Evolutionary conservation across 2,797 vertebrate genomes (phyloP), one percentile per base, ranked within the genome.

Genomic region (Alfaro cultratus): DNA sequence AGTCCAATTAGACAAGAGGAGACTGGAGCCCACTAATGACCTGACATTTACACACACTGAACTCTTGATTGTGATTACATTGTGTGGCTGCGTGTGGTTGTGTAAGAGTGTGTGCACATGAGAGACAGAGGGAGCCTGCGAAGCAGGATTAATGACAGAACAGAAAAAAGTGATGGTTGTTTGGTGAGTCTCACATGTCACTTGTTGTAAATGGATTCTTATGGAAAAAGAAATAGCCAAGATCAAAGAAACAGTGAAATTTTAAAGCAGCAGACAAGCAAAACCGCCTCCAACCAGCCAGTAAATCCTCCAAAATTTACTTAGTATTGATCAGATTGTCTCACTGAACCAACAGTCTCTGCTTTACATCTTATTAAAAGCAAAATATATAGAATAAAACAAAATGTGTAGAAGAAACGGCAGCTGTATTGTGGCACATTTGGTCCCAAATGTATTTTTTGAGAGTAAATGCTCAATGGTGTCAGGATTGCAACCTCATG

Each of bases 21-120:
- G 85, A 89, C 82, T 77, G 80, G 79, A 86, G 85, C 80, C 81
- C 86, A 91, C 85, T 94, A 94, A 91, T 92, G 88, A 87, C 84
- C 87, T 93, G 93, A 94, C 92, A 94, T 95, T 94, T 92, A 92
- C 89, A 91, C 85, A 92, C 75, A 84, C 83, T 75, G 84, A 87
- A 88, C 84, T 72, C 49, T 76, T 89, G 86, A 89, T 90, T 92
- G 85, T 86, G 84, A 92, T 93, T 91, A 88, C 64, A 82, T 53
- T 78, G 75, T 80, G 83, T 49, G 60, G 18, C 75, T 73, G 43
- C 72, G 75, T 55, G 75, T 76, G 82, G 47, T 46, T 57, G 41
- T 72, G 75, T 74, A 68, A n/a, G 72, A n/a, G 34, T 71, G 55
- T 15, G 51, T 64, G 36, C 29, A 26, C 18, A 46, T 64, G 29